These are phyloP conservation scores for Anagyrus pseudococci DNA, from an alignment of 2,888 invertebrate species.

Conservation along the genomic window DNA sequence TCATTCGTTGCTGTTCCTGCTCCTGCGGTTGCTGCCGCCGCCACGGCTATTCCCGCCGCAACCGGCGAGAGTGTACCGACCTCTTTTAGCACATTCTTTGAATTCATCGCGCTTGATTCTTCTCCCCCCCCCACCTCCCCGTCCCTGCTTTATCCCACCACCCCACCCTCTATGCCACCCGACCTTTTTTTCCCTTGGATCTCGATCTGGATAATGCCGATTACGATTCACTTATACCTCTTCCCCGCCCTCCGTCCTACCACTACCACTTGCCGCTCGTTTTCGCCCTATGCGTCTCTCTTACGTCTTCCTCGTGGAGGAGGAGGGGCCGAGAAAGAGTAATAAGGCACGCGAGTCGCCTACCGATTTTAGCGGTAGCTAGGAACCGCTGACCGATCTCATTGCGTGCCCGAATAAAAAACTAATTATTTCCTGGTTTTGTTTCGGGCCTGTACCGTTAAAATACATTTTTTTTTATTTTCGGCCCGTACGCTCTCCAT, in stretches of 20 bases:
- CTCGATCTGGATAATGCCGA: no score
- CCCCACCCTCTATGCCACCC: neutral
- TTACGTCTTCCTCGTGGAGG: neutral
- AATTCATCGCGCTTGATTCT: conserved; percentile 35
- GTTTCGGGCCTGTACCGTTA: neutral
- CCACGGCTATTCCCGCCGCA: neutral
- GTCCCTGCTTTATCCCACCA: conserved; percentile 25
- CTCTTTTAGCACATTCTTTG: conserved; percentile 39
- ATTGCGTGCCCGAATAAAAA: no score
- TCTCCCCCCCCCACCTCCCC: neutral
- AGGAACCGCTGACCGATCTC: no score
- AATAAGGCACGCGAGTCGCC: no score
- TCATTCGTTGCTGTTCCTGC: conserved; percentile 19
- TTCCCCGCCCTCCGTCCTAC: conserved; percentile 11
- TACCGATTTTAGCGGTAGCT: conserved; percentile 24
- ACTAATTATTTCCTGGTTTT: conserved; percentile 13
- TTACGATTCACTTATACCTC: no score
- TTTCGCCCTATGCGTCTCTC: neutral
- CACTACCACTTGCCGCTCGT: neutral
- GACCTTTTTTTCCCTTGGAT: neutral
- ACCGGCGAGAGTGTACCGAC: conserved; percentile 33
- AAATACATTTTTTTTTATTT: no score
- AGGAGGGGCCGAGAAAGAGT: no score
- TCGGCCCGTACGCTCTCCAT: no score
- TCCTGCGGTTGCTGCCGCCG: neutral